phyloP scores from a whole-genome alignment of 2,888 invertebrate species.

The Lepidonotus clava region DNA sequence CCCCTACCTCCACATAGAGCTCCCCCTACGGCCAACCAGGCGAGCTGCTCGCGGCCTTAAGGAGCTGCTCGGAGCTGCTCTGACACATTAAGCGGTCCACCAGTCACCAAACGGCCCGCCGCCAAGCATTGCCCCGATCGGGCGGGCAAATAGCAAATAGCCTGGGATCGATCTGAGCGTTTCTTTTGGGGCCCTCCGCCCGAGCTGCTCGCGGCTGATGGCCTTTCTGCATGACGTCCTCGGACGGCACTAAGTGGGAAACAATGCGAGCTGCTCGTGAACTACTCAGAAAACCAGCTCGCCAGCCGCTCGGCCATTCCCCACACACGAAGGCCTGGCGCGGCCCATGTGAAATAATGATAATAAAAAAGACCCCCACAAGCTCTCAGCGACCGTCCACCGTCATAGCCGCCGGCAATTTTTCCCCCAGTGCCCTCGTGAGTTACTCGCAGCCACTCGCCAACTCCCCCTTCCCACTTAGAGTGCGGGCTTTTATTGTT shows the following conservation, averaged over 20 bases:
- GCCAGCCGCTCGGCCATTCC: no score
- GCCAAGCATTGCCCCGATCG: background rate
- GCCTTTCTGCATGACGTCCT: constrained; percentile 33
- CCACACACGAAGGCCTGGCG: no score
- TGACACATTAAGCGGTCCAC: constrained; percentile 32
- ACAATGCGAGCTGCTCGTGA: constrained; percentile 2
- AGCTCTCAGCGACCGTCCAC: background rate
- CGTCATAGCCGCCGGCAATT: background rate
- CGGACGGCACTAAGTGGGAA: constrained; percentile 10
- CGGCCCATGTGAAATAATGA: background rate
- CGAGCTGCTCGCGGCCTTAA: no score
- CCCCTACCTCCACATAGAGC: constrained; percentile 1
- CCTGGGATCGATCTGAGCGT: background rate
- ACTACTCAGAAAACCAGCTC: no score
- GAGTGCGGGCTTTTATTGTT: background rate
- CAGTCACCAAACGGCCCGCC: constrained; percentile 16
- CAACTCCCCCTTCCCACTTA: background rate
- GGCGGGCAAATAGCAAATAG: background rate
- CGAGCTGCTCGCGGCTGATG: background rate
- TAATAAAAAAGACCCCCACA: background rate
- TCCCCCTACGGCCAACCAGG: background rate
- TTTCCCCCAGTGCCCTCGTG: background rate
- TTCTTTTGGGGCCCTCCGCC: constrained; percentile 6
- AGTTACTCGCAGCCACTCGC: no score
- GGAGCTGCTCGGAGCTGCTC: background rate